Base-by-base conservation (phyloP, 2,113 vertebrate genomes). In the Tychaedon coryphoeus region DNA sequence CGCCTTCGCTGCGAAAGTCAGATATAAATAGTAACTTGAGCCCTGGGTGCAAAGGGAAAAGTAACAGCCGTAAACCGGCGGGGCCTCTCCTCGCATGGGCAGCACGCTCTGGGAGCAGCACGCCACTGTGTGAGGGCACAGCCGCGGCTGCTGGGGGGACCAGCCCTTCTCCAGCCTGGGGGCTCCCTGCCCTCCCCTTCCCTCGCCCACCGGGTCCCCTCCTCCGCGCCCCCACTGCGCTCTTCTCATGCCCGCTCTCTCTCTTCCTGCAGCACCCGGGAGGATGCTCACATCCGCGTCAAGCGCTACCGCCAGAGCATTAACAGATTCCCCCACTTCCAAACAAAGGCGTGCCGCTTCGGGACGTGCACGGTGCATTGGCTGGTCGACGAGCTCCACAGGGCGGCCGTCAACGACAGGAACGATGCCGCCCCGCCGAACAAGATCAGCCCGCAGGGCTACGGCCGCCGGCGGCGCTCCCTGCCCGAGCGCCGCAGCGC, bases 361-460 rank as follows among this genome's bases (percentile, higher is more conserved):
- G 98, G 98, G 67, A 99, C 99, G 16, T 99, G 99, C 97, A 98
- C 98, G 3, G 98, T 99, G 94, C 99, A 99, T 79, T 98, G 99
- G 84, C 91, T 99, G 95, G 98, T 98, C 23, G 98, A 99, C 82
- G 98, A 98, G 70, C 97, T 99, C 97, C 98, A 98, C 96, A 97
- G 98, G 90, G 95, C 99, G 62, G 98, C 97, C 15, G 98, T 98
- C 97, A 98, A 98, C 92, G 81, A 97, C 5, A 99, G 98, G 95
- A 98, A 97, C 64, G 95, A 86, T 69, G 96, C 64, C 17, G 99
- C 99, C 16, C 99, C 99, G 2, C 16, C 89, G 17, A 97, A 54
- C 80, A 99, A 99, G 96, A 98, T 99, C 95, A 98, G 98, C 79
- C 98, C 99, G 0, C 97, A 98, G 34, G 99, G 99, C 93, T 99